Conservation (phyloP, 1,140 invertebrate genomes). For the Lepidotrigona ventralis region DNA sequence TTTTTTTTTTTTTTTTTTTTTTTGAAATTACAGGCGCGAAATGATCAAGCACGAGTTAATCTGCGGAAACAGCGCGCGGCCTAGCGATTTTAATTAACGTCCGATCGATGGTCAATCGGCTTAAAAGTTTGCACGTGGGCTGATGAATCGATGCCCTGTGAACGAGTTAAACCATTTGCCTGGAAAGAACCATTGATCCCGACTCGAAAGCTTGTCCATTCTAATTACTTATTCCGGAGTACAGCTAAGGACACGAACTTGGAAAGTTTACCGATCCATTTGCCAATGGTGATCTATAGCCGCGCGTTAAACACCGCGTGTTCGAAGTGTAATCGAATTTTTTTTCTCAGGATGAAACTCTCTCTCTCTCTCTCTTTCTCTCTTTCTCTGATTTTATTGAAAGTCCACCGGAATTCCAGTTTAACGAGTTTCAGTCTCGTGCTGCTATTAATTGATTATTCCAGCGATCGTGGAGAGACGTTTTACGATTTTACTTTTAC, state of each 20-base stretch:
- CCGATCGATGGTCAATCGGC: conserved; percentile 21
- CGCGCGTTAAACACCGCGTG: not conserved
- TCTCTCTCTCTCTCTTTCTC: conserved; percentile 35
- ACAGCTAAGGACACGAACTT: conserved; percentile 48
- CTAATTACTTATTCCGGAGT: conserved; percentile 26
- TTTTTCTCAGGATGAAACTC: conserved; percentile 9
- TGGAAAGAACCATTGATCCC: not conserved
- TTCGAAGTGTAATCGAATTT: conserved; percentile 14
- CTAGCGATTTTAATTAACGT: conserved; percentile 15
- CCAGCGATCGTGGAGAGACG: not conserved
- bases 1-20: too few relatives aligned
- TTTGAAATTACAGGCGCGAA: conserved; percentile 8
- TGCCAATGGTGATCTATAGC: conserved; percentile 37
- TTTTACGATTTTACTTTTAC: not conserved
- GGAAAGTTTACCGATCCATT: conserved; percentile 49
- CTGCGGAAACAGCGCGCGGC: not conserved
- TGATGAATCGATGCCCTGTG: conserved; percentile 28
- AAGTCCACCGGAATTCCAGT: conserved; percentile 41
- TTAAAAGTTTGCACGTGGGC: conserved; percentile 1
- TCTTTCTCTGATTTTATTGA: conserved; percentile 46
- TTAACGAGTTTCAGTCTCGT: conserved; percentile 29
- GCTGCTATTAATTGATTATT: not conserved
- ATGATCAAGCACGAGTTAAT: not conserved
- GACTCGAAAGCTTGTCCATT: conserved; percentile 43
- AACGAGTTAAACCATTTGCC: conserved; percentile 20